phyloP scores from a whole-genome alignment of 2,797 vertebrate genomes.

The Danio choprae region DNA sequence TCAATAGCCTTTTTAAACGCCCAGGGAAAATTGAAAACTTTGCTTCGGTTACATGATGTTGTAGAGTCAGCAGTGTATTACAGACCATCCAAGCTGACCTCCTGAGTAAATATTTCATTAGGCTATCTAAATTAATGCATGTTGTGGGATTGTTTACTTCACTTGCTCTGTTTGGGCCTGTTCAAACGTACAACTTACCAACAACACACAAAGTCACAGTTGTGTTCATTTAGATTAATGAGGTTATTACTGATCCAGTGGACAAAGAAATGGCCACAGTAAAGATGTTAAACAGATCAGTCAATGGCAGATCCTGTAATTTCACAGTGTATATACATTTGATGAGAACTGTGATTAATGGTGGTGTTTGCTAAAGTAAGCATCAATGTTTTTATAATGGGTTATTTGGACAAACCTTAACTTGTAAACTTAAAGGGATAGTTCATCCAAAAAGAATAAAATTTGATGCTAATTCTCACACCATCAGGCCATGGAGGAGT shows the following conservation, averaged over 20 bases:
- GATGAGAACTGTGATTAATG: background rate
- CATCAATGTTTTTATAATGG: background rate
- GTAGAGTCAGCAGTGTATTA: conserved; percentile 64
- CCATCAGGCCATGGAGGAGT: no score
- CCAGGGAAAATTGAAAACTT: conserved; percentile 58
- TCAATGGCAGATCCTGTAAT: conserved; percentile 3
- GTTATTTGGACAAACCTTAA: no score
- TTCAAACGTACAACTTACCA: conserved; percentile 24
- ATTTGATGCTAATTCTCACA: no score
- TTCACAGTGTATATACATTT: conserved; percentile 2
- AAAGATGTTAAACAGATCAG: conserved; percentile 26
- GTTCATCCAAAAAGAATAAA: no score
- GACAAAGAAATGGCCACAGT: background rate
- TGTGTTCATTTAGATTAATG: conserved; percentile 35
- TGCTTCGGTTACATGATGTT: conserved; percentile 34
- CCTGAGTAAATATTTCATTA: conserved; percentile 54
- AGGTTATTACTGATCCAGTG: conserved; percentile 7
- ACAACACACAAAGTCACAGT: conserved; percentile 29
- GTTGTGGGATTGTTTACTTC: conserved; percentile 49
- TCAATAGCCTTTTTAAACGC: conserved; percentile 68
- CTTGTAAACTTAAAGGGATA: no score
- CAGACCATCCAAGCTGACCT: conserved; percentile 65
- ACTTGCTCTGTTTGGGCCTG: conserved; percentile 41
- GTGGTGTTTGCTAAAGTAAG: background rate
- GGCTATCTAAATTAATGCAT: conserved; percentile 35